Base-by-base conservation (phyloP, 2,797 vertebrate genomes). In the Mico argentatus region DNA sequence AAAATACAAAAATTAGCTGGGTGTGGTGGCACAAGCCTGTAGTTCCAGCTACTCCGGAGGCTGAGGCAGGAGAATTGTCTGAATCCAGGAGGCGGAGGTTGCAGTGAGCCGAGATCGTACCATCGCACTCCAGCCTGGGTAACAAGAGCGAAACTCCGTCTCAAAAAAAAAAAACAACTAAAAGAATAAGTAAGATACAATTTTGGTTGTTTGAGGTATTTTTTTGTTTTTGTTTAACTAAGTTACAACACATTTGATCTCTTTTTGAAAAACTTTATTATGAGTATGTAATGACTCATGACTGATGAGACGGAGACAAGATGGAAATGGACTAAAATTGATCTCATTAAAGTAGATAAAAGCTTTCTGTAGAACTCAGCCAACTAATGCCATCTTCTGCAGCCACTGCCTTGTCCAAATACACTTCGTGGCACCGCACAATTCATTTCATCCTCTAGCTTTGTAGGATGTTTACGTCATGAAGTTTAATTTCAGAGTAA, bases 281-380 rank as follows among this genome's bases (percentile, higher is more conserved):
- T 73, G 57, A 92, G 57, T 59, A 90, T 88, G 50, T 41, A 52
- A 92, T 97, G 91, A 96, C 24, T 96, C 88, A 92, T 75, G 89
- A 92, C 4, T 95, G 88, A 96, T 55, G 64, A 70, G 79, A 82
- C 27, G 72, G n/a, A 97, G 75, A 97, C 52, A 44, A 82, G 27
- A 94, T 92, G 46, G 75, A 97, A 96, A 96, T 85, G 59, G 79
- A 97, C 48, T 73, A 92, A 96, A 96, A 97, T 48, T 93, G 59
- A 97, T 92, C 88, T 97, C 41, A 94, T 85, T 90, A 92, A 84
- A 88, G 83, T 50, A 92, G 46, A 59, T 79, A 81, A 96, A 95
- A 96, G 77, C 85, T 92, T 97, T 96, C 94, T 83, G 52, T 1
- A 97, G 82, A 92, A 96, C 19, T 61, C 52, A 85, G 84, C 64